Evolutionary conservation across 2,113 vertebrate genomes (phyloP), one percentile per base, ranked within the genome.

Genomic region (Microtus montanus): DNA sequence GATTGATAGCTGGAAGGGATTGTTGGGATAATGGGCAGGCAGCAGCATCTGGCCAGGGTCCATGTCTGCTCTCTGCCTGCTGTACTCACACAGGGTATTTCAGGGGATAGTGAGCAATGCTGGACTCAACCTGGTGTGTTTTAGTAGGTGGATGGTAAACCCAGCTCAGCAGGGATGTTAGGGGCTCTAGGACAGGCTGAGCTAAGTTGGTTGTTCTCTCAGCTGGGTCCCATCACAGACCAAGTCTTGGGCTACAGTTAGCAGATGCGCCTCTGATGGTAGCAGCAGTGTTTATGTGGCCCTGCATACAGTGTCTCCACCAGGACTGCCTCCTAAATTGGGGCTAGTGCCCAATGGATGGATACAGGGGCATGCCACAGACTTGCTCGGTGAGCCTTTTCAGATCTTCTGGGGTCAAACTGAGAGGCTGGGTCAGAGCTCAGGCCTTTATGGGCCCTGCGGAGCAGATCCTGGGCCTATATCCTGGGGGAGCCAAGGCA

Each of bases 391-490:
- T 87, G 11, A 33, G 30, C 58, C 84, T 35, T 41, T 38, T 7
- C 14, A n/a, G 44, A 66, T 73, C 28, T 66, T 75, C 75, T 73
- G 9, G 52, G 20, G 22, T 47, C 12, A 63, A 41, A 33, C 44
- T 0, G 22, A n/a, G 68, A 74, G 12, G 5, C 74, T 22, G n/a
- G 22, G 77, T 20, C n/a, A 22, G 47, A 44, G 4, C 41, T 28
- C 5, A 20, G 26, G 35, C n/a, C 63, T 78, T 83, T 64, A 14
- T 7, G 30, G 11, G 41, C 94, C 22, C 70, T 4, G 22, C n/a
- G 33, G 89, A 91, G 63, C 38, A 4, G 3, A 44, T 24, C 70
- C 74, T 12, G 3, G 38, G 49, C 82, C 85, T 26, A 0, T 2
- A 44, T 79, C 30, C 3, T 14, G 92, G 96, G 92, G 96, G 92